Evolutionary conservation across 2,113 vertebrate genomes (phyloP), one percentile per base, ranked within the genome.

Genomic region (Choloepus hoffmanni): DNA sequence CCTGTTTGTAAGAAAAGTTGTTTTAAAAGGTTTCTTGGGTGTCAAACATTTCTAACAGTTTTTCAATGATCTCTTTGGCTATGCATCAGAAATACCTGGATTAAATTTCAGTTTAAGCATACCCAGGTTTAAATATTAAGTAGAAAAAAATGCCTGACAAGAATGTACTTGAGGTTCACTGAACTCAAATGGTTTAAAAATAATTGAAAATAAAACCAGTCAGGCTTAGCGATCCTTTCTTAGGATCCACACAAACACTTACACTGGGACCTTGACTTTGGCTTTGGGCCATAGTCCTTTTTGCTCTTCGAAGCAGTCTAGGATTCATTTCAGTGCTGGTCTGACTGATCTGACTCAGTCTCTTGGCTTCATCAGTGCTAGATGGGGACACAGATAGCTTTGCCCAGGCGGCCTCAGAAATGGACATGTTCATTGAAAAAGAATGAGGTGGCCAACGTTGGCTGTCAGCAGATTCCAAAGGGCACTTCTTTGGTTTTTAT

Each of bases 81-180:
- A 14, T 2, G 45, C 62, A 60, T 74, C 58, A 12, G 11, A 94
- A 95, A 76, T 65, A 81, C 55, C 43, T 65, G 73, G 92, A 76
- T 96, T 93, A 92, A 70, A 95, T 96, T 95, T 95, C 81, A 88
- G 83, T 92, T 77, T 62, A 74, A 77, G 55, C 45, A 67, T 9
- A 78, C 36, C 65, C 28, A 53, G 67, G 90, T 63, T 98, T 97
- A 96, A 90, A 92, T 88, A 97, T 95, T 98, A 96, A 96, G 62
- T 79, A 55, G 73, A 45, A 58, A 70, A 90, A 95, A 95, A 68
- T 55, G 72, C 77, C 82, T 60, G 68, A 79, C 92, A 90, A 76
- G 89, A 88, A 81, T 85, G 53, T 63, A 40, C 73, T 74, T 67
- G 73, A 62, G 43, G 96, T 92, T 96, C 94, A 90, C 73, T 96